phyloP scores from a whole-genome alignment of 2,113 vertebrate genomes.

The Charadrius vociferus region DNA sequence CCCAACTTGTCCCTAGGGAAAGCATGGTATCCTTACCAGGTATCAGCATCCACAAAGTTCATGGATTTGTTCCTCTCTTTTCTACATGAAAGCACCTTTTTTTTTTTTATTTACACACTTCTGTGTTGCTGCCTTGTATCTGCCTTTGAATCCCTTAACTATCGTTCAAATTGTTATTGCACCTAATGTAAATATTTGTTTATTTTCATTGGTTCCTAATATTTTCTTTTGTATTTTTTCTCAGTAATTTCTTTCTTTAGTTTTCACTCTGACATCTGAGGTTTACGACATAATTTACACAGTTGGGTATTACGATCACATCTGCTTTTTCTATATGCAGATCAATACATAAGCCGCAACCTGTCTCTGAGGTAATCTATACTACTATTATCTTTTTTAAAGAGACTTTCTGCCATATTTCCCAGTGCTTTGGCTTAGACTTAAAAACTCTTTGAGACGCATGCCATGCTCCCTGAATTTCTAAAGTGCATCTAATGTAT shows the following conservation, averaged over 20 bases:
- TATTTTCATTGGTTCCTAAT: background rate
- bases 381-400: background rate
- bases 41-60: background rate
- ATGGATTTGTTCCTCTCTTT: background rate
- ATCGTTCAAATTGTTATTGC: background rate
- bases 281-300: background rate
- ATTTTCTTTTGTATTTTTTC: background rate
- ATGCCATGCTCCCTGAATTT: background rate
- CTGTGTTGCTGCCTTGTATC: background rate
- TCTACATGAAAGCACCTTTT: background rate
- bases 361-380: background rate
- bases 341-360: background rate
- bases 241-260: background rate
- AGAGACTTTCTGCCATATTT: background rate
- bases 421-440: background rate
- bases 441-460: background rate
- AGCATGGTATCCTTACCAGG: background rate
- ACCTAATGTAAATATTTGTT: background rate
- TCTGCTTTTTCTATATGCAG: background rate
- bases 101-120: background rate
- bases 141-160: background rate
- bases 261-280: background rate
- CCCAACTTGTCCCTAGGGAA: background rate
- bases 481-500: background rate
- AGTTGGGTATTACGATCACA: background rate